phyloP scores from a whole-genome alignment of 2,888 invertebrate genomes.

The Acleris laterana region DNA sequence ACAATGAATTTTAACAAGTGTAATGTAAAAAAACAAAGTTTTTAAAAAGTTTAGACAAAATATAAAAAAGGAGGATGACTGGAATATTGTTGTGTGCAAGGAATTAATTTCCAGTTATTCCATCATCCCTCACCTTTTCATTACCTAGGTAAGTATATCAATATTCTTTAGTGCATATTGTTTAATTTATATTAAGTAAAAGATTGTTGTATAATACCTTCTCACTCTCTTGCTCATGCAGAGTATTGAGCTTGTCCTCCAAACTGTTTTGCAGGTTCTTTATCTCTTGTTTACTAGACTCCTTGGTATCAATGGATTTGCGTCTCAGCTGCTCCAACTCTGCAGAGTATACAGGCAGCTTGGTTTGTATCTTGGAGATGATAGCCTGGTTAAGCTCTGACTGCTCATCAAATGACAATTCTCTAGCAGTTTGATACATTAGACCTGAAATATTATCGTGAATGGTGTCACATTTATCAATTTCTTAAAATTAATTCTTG shows the following conservation, averaged over 20 bases:
- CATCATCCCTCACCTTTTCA: too few species aligned
- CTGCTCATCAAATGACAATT: slow-evolving; percentile 75
- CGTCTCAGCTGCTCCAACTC: slow-evolving; percentile 63
- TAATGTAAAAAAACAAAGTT: too few species aligned
- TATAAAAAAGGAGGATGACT: too few species aligned
- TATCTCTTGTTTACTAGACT: slow-evolving; percentile 54
- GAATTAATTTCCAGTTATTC: too few species aligned
- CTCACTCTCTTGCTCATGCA: slow-evolving; percentile 71
- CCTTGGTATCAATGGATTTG: slow-evolving; percentile 44
- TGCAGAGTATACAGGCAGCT: slow-evolving; percentile 59
- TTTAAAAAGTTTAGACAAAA: too few species aligned
- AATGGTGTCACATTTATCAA: neutral
- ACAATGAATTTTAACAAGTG: too few species aligned
- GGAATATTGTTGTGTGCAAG: too few species aligned
- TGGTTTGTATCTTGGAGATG: slow-evolving; percentile 65
- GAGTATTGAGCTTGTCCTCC: slow-evolving; percentile 63
- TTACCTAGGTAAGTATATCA: too few species aligned
- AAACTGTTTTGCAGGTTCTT: slow-evolving; percentile 64
- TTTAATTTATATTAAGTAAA: too few species aligned
- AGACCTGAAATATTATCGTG: slow-evolving; percentile 59
- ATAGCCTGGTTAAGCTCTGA: slow-evolving; percentile 71
- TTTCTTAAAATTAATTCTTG: neutral
- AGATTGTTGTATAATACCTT: slow-evolving; percentile 44
- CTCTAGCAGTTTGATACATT: slow-evolving; percentile 63
- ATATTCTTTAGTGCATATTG: too few species aligned